Evolutionary conservation across 2,888 invertebrate species (phyloP).

Genomic region (Lithophane leautieri): DNA sequence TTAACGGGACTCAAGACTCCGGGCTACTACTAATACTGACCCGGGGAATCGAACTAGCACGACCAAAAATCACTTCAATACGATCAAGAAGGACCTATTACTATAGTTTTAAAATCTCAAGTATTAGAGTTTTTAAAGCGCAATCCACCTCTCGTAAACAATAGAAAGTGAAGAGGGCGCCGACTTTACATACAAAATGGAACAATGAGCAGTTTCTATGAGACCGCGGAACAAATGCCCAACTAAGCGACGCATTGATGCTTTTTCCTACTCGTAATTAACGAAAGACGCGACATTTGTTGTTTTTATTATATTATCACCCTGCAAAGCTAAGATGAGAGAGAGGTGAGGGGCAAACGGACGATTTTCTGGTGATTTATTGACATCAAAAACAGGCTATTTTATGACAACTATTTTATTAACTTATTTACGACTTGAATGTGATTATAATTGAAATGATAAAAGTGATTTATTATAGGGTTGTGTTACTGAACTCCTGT

Average conservation of each 20-base stretch:
- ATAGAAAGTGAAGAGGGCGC: slow-evolving; percentile 4
- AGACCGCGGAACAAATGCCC: not conserved
- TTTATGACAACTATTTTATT: no score
- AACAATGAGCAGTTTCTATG: slow-evolving; percentile 21
- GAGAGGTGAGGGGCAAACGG: no score
- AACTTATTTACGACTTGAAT: no score
- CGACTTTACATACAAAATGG: not conserved
- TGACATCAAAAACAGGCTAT: no score
- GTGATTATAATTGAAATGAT: no score
- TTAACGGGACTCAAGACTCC: not conserved
- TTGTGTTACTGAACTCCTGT: no score
- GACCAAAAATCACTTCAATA: not conserved
- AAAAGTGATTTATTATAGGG: no score
- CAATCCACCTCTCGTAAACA: not conserved
- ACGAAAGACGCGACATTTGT: not conserved
- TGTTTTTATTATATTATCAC: no score
- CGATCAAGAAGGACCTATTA: not conserved
- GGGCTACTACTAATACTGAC: not conserved
- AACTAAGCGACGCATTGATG: slow-evolving; percentile 1
- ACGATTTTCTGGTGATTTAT: no score
- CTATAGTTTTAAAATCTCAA: not conserved
- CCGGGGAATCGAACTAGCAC: not conserved
- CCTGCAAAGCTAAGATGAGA: no score
- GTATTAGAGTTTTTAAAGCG: not conserved
- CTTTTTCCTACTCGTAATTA: slow-evolving; percentile 1